Percentiles rank a stretch among this genome's conserved stretches.
These are phyloP conservation scores for Drosophila orena DNA, from an alignment of 1,140 invertebrate species.

Conservation along the genomic window DNA sequence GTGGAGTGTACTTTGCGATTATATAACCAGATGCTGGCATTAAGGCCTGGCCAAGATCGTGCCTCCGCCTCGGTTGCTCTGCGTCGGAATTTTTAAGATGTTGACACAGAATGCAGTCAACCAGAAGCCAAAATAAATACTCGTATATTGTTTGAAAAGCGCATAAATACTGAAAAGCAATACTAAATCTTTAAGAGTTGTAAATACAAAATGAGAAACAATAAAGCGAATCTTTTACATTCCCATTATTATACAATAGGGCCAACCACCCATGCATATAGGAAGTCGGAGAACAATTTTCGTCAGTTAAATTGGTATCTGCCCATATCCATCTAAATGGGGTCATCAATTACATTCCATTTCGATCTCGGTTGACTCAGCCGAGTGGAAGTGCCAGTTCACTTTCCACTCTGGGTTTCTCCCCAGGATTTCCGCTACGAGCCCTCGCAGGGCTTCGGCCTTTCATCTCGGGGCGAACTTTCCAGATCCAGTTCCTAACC, in stretches of 20 bases:
- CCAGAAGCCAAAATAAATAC: slow-evolving; percentile 14
- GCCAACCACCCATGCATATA: background rate
- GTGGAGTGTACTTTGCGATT: slow-evolving; percentile 45
- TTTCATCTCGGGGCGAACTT: slow-evolving; percentile 42
- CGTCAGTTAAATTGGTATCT: background rate
- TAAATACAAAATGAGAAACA: background rate
- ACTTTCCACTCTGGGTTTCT: slow-evolving; percentile 38
- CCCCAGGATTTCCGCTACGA: slow-evolving; percentile 41
- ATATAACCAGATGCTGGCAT: slow-evolving; percentile 71
- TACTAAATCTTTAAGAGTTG: background rate
- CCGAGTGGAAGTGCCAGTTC: slow-evolving; percentile 2
- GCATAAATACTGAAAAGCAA: background rate
- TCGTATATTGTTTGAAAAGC: background rate
- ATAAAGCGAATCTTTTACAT: background rate
- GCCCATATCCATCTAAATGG: background rate
- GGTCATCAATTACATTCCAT: slow-evolving; percentile 4
- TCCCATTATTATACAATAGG: too few species aligned
- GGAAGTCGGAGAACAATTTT: background rate
- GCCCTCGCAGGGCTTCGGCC: slow-evolving; percentile 9
- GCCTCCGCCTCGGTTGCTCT: slow-evolving; percentile 25
- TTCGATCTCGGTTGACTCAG: background rate
- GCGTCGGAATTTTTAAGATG: slow-evolving; percentile 36
- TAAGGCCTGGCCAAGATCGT: slow-evolving; percentile 54
- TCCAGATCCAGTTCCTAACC: slow-evolving; percentile 42
- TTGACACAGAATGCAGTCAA: slow-evolving; percentile 42